Conservation (phyloP, 37 sponge, comb jelly and placozoan species). For the Beroe ovata region DNA sequence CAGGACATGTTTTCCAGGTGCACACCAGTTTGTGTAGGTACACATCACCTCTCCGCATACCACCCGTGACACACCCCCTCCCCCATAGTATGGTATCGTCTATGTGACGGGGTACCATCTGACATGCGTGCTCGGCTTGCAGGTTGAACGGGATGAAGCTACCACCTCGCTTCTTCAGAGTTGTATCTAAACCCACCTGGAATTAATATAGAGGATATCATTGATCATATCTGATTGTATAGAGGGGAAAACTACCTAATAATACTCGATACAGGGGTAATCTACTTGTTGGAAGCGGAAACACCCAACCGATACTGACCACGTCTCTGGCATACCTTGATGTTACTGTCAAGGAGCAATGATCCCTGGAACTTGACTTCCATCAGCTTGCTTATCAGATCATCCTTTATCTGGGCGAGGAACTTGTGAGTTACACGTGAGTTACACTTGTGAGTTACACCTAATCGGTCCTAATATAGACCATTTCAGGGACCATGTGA, state of each 20-base stretch:
- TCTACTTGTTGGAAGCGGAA: too few relatives aligned
- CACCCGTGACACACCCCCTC: neutral
- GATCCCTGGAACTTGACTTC: conserved; percentile 54
- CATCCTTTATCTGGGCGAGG: neutral
- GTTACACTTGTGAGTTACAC: too few relatives aligned
- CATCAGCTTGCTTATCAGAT: conserved; percentile 17
- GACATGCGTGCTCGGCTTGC: conserved; percentile 25
- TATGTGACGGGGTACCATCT: neutral
- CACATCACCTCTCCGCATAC: conserved; percentile 11
- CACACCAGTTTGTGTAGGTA: conserved; percentile 51
- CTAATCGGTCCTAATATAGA: too few relatives aligned
- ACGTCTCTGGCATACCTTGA: too few relatives aligned
- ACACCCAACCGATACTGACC: too few relatives aligned
- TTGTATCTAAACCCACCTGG: conserved; percentile 36
- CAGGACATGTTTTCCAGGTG: conserved; percentile 50
- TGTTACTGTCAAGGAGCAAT: conserved; percentile 15
- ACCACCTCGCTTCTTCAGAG: conserved; percentile 24
- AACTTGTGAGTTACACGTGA: neutral
- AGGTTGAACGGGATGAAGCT: conserved; percentile 40
- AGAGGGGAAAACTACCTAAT: too few relatives aligned
- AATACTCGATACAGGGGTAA: too few relatives aligned
- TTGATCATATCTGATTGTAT: too few relatives aligned
- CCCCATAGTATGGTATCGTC: conserved; percentile 23
- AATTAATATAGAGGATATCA: too few relatives aligned
- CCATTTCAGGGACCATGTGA: too few relatives aligned